A percentile compares a stretch with the other conserved stretches of the same genome.
phyloP scores from a whole-genome alignment of 2,888 invertebrate genomes.

The Barypeithes pellucidus region DNA sequence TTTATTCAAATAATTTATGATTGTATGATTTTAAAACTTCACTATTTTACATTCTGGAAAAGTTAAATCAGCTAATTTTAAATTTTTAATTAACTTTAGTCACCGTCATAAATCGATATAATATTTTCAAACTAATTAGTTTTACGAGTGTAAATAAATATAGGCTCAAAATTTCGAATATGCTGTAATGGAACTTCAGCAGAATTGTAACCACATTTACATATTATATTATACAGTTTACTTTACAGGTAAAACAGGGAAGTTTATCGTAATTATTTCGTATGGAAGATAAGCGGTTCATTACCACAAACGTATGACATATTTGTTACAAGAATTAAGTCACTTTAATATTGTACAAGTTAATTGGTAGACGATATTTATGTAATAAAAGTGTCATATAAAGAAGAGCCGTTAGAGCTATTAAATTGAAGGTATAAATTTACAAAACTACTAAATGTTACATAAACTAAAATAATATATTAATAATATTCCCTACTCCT shows the following conservation, averaged over 20 bases:
- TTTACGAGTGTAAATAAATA: no score
- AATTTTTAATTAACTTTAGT: no score
- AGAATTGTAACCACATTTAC: no score
- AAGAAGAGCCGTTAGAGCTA: conserved; percentile 15
- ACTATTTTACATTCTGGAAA: no score
- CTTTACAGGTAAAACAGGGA: not conserved
- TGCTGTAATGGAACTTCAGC: no score
- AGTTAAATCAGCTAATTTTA: no score
- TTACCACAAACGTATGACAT: not conserved
- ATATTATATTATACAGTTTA: no score
- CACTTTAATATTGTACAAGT: not conserved
- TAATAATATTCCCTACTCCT: conserved; percentile 29
- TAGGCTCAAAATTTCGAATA: no score
- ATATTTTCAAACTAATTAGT: no score
- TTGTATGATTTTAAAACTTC: no score
- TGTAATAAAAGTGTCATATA: conserved; percentile 5
- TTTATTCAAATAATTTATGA: no score
- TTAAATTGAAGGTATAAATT: conserved; percentile 35
- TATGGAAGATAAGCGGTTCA: conserved; percentile 4
- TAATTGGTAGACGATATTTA: not conserved
- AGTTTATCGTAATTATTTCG: not conserved
- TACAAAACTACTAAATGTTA: conserved; percentile 32
- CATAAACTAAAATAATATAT: conserved; percentile 39
- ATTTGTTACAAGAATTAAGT: not conserved
- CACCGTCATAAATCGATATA: no score